Percentiles rank a stretch among this genome's conserved stretches.
phyloP scores from a whole-genome alignment of 2,797 vertebrate genomes.

The Esox masquinongy region DNA sequence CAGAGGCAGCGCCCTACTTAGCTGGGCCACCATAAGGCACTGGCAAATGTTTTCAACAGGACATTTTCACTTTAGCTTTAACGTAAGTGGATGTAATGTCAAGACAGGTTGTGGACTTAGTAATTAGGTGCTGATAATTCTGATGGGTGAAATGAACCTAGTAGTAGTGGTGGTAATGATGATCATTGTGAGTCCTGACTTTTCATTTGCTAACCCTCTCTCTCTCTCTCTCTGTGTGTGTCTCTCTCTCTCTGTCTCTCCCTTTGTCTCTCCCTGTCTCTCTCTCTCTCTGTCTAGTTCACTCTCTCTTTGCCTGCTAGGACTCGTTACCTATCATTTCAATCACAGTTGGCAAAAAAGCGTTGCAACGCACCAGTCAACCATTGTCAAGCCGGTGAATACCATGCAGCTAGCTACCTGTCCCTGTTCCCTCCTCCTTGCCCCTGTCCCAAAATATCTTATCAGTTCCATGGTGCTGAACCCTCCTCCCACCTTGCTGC shows the following conservation, averaged over 20 bases:
- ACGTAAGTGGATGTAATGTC: slow-evolving; percentile 21
- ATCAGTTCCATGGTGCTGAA: slow-evolving; percentile 45
- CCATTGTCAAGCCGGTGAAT: slow-evolving; percentile 46
- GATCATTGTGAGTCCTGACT: not conserved
- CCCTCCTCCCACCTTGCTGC: slow-evolving; percentile 33
- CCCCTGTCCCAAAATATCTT: slow-evolving; percentile 31
- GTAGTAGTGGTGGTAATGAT: not conserved
- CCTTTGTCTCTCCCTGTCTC: slow-evolving; percentile 58
- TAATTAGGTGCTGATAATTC: slow-evolving; percentile 27
- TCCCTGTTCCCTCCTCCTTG: not conserved
- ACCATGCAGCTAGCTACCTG: slow-evolving; percentile 31
- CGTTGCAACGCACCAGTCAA: slow-evolving; percentile 66
- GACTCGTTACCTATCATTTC: slow-evolving; percentile 64
- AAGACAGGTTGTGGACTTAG: slow-evolving; percentile 2
- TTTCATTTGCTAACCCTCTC: not conserved
- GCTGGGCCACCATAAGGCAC: no score
- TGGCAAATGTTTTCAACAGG: not conserved
- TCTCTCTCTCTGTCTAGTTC: slow-evolving; percentile 51
- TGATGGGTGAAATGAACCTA: not conserved
- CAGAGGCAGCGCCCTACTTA: no score
- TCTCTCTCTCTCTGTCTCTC: slow-evolving; percentile 62
- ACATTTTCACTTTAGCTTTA: slow-evolving; percentile 23
- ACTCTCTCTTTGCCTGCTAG: slow-evolving; percentile 65
- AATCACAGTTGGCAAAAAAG: slow-evolving; percentile 66
- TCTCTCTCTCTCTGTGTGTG: not conserved